Evolutionary conservation across 2,113 vertebrate species (phyloP).

Genomic region (Silurus glanis): DNA sequence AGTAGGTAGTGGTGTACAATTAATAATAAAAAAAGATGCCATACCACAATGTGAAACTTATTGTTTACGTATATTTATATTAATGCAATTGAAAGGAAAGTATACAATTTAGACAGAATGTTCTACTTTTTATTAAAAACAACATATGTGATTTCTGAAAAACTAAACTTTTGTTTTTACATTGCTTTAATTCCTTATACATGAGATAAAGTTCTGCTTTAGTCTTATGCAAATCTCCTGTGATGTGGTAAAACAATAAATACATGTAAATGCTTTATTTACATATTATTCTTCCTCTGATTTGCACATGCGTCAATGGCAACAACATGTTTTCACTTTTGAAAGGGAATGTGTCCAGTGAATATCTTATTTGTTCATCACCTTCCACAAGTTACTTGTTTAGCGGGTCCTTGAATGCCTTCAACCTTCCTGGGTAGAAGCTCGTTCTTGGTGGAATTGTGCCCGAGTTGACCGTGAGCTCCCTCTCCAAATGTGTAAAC

Average conservation of each 20-base stretch:
- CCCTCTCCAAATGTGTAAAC: slow-evolving; percentile 97
- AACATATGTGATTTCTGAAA: background rate
- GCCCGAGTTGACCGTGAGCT: slow-evolving; percentile 87
- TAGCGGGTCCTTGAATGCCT: slow-evolving; percentile 80
- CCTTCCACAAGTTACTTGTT: slow-evolving; percentile 91
- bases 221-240: background rate
- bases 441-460: slow-evolving; percentile 82
- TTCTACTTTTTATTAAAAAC: background rate
- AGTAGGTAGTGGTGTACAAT: background rate
- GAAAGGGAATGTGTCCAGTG: background rate
- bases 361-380: slow-evolving; percentile 49
- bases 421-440: slow-evolving; percentile 84
- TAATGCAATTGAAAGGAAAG: background rate
- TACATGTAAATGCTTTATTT: background rate
- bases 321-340: background rate
- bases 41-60: background rate
- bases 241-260: background rate
- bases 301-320: background rate
- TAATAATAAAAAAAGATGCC: background rate
- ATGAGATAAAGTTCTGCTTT: background rate
- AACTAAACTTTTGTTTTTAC: too few relatives aligned
- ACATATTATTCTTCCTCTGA: background rate
- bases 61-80: background rate
- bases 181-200: background rate
- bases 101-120: background rate